Percentiles rank a stretch among this genome's conserved stretches.
Evolutionary conservation across 2,888 invertebrate species (phyloP).

Genomic region (Mimumesa dahlbomi): DNA sequence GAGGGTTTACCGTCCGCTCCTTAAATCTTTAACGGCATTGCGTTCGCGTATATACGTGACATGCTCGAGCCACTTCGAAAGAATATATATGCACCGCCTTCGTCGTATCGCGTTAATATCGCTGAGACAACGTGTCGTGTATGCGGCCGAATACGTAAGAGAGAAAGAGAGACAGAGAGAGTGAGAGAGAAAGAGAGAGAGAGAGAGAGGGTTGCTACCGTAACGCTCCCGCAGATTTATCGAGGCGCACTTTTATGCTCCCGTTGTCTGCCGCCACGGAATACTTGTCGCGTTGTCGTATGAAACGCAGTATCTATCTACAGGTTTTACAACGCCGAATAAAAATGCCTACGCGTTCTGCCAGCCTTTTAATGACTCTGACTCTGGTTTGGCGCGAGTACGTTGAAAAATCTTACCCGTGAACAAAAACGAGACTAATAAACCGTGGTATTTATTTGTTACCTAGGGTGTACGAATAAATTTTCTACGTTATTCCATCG

Average conservation of each 20-base stretch:
- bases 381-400: not conserved
- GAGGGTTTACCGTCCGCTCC: conserved; percentile 25
- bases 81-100: conserved; percentile 39
- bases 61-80: conserved; percentile 29
- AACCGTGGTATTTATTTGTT: too few species aligned
- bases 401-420: not conserved
- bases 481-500: too few species aligned
- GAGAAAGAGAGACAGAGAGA: not conserved
- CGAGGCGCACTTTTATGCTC: conserved; percentile 33
- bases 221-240: conserved; percentile 45
- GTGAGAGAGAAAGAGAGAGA: conserved; percentile 3
- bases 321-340: conserved; percentile 9
- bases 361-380: conserved; percentile 18
- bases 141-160: not conserved
- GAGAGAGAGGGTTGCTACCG: conserved; percentile 34
- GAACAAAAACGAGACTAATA: too few species aligned
- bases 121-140: conserved; percentile 30
- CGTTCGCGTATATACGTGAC: conserved; percentile 22
- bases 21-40: conserved; percentile 51
- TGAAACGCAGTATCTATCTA: conserved; percentile 8
- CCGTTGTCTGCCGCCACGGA: conserved; percentile 25
- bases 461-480: too few species aligned
- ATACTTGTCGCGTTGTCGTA: not conserved
- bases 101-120: conserved; percentile 49
- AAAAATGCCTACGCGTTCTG: conserved; percentile 12